Evolutionary conservation across 2,888 invertebrate genomes (phyloP).

Genomic region (Sarcophaga subvicina): DNA sequence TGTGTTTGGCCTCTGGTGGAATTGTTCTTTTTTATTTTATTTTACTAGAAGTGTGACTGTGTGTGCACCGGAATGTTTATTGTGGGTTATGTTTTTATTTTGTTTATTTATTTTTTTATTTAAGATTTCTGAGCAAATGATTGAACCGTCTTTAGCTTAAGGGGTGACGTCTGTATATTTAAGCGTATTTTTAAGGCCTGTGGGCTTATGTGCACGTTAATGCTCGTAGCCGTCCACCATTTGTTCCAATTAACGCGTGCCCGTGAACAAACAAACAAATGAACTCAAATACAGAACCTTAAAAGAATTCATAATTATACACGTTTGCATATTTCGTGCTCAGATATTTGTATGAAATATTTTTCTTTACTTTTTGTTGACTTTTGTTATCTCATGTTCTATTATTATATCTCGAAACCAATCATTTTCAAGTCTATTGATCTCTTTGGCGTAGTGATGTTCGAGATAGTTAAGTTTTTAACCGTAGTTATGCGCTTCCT

Average conservation of each 20-base stretch:
- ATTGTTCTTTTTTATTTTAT: not conserved
- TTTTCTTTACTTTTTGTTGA: no score
- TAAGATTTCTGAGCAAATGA: not conserved
- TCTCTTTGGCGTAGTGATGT: no score
- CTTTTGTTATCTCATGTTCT: no score
- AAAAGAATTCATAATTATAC: not conserved
- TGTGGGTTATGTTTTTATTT: not conserved
- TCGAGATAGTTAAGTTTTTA: no score
- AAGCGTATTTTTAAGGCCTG: not conserved
- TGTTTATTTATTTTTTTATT: not conserved
- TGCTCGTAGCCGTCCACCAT: not conserved
- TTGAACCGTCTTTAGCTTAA: not conserved
- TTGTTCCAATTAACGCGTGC: not conserved
- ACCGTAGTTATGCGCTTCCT: no score
- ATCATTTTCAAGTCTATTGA: no score
- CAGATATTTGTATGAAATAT: no score
- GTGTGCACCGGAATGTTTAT: not conserved
- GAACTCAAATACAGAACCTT: not conserved
- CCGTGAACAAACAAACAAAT: not conserved
- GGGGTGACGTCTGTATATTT: not conserved
- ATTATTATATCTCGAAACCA: no score
- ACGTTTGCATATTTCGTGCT: no score
- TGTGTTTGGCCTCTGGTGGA: not conserved
- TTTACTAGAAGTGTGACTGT: not conserved
- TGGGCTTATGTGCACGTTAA: not conserved